Percentiles rank a stretch among this genome's conserved stretches.
These are phyloP conservation scores for Tupiocoris notatus DNA, from an alignment of 2,888 invertebrate genomes.

Conservation along the genomic window DNA sequence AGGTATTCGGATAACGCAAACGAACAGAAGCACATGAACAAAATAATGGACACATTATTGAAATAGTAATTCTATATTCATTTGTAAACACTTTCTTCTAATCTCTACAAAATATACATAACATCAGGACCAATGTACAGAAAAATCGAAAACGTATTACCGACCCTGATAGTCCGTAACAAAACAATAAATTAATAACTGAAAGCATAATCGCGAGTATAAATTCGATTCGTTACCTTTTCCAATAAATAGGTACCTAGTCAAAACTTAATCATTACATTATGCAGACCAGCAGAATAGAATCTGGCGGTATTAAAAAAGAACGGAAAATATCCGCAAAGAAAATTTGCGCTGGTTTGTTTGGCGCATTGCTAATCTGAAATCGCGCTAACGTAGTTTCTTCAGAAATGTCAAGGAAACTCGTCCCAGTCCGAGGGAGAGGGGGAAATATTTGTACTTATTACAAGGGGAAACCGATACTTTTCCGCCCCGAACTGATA, in stretches of 20 bases:
- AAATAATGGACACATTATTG: background rate
- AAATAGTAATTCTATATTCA: background rate
- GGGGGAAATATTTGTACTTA: too few relatives aligned
- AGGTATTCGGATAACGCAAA: background rate
- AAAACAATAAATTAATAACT: conserved; percentile 19
- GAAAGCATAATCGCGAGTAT: conserved; percentile 21
- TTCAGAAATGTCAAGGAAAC: too few relatives aligned
- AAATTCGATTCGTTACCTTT: background rate
- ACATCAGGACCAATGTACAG: background rate
- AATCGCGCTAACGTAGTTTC: too few relatives aligned
- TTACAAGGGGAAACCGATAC: too few relatives aligned
- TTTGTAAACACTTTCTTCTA: background rate
- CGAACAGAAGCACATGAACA: background rate
- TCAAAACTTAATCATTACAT: too few relatives aligned
- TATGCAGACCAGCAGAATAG: too few relatives aligned
- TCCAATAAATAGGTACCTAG: background rate
- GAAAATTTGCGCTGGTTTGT: too few relatives aligned
- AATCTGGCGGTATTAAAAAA: too few relatives aligned
- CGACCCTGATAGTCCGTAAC: conserved; percentile 33
- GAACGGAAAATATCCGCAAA: too few relatives aligned
- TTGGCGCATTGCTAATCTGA: too few relatives aligned
- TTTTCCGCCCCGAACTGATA: too few relatives aligned
- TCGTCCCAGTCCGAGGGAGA: too few relatives aligned
- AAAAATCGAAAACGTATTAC: conserved; percentile 1
- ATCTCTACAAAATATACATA: background rate